Base-by-base conservation (phyloP, 2,888 invertebrate species). In the Alentia gelatinosa region DNA sequence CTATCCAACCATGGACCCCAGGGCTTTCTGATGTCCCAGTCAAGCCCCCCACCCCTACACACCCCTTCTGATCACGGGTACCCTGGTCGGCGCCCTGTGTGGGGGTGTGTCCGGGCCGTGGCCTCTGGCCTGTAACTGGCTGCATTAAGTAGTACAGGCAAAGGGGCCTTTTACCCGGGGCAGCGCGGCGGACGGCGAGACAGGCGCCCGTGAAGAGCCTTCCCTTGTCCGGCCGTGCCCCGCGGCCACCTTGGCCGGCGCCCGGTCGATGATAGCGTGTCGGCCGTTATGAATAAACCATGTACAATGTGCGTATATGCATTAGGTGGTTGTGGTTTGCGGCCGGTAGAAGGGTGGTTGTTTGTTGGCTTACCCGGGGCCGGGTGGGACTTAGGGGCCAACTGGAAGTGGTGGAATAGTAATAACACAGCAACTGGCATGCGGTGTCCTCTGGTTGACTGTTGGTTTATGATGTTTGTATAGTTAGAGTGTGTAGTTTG, bases 351-450 rank as follows among this genome's bases (percentile, higher is more conserved):
- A 47, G 56, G 12, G 56, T n/a, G 1, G 56, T n/a, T 56, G 56
- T 56, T 56, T 56, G 56, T 56, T 56, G n/a, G 56, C 56, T 56
- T 56, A n/a, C n/a, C n/a, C n/a, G n/a, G n/a, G n/a, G n/a, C n/a
- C n/a, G n/a, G n/a, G n/a, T n/a, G 56, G 5, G 23, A 56, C 56
- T 56, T n/a, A n/a, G 56, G 19, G 56, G n/a, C 56, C 56, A 56
- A n/a, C 56, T 56, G 5, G 23, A 56, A 56, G 56, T 56, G 56
- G 56, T n/a, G 19, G 56, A 56, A 56, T 56, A 56, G n/a, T 56
- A 56, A 56, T n/a, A 56, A 19, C 23, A 56, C n/a, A n/a, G 56
- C 19, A 12, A 15, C 9, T 42, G 47, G 47, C 15, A 15, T 42
- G 47, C 9, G 7, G 47, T 42, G 56, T 56, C 23, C 23, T 56